Evolutionary conservation across 2,113 vertebrate species (phyloP).

Genomic region (Hypocryptadius cinnamomeus): DNA sequence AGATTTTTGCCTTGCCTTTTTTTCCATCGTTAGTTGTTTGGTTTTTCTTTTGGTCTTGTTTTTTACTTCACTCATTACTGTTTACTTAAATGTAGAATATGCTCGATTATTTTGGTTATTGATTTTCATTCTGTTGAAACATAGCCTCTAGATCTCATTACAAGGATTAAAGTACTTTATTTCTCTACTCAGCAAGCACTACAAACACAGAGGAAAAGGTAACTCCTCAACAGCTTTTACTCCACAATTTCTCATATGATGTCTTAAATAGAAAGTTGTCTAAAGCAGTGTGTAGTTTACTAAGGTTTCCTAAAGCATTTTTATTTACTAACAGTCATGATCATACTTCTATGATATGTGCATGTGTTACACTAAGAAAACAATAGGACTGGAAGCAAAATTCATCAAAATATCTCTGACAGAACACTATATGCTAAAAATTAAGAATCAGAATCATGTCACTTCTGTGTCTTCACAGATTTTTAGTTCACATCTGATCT

Average conservation of each 20-base stretch:
- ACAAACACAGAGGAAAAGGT: neutral
- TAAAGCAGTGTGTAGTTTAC: neutral
- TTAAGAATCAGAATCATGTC: neutral
- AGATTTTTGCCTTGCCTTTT: conserved; percentile 1
- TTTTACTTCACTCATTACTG: neutral
- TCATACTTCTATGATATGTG: neutral
- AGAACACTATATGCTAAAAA: neutral
- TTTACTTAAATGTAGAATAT: neutral
- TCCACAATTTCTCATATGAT: neutral
- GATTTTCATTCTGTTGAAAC: neutral
- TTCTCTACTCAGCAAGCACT: neutral
- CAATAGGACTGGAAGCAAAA: neutral
- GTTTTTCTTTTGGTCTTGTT: neutral
- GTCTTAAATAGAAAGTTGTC: neutral
- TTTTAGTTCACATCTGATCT: neutral
- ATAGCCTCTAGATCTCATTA: neutral
- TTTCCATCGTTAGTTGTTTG: neutral
- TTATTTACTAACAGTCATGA: neutral
- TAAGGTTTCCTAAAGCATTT: neutral
- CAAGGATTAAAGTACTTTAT: neutral
- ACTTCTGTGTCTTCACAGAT: neutral
- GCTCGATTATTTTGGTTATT: neutral
- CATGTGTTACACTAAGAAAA: neutral
- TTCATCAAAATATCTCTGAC: neutral
- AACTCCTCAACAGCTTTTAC: neutral